Evolutionary conservation across 2,113 vertebrate genomes (phyloP).

Genomic region (human): DNA sequence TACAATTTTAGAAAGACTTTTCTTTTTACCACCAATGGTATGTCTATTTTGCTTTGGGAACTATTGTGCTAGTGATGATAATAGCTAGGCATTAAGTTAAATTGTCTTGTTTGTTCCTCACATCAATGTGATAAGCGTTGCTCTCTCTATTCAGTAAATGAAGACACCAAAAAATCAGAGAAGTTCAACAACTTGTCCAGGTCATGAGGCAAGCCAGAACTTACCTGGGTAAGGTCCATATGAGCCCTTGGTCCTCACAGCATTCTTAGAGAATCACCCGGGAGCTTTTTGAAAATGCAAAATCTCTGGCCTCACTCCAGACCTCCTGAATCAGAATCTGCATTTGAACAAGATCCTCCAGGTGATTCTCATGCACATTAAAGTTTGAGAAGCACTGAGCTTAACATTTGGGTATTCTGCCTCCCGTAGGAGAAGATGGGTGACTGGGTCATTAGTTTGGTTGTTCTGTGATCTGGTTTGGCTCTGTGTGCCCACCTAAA

Average conservation of each 20-base stretch:
- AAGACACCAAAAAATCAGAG: not conserved
- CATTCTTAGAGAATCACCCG: not conserved
- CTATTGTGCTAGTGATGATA: not conserved
- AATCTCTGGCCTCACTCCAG: not conserved
- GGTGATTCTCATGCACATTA: not conserved
- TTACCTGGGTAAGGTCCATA: not conserved
- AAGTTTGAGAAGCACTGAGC: not conserved
- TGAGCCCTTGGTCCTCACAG: not conserved
- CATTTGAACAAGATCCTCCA: constrained; percentile 9
- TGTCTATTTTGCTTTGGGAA: not conserved
- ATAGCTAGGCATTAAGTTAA: not conserved
- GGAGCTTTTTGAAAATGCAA: not conserved
- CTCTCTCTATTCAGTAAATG: not conserved
- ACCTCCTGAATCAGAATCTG: not conserved
- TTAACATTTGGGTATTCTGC: not conserved
- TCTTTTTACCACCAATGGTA: not conserved
- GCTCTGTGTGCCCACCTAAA: too few relatives aligned
- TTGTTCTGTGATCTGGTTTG: too few relatives aligned
- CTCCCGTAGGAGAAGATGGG: not conserved
- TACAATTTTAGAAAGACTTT: not conserved
- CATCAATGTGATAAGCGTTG: not conserved
- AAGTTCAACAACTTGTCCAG: not conserved
- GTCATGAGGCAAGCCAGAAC: not conserved
- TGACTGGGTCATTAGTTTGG: not conserved
- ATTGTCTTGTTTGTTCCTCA: constrained; percentile 23